Percentiles rank a stretch among this genome's conserved stretches.
Conservation (phyloP, 2,113 vertebrate genomes). For the Heterotilapia buettikoferi region DNA sequence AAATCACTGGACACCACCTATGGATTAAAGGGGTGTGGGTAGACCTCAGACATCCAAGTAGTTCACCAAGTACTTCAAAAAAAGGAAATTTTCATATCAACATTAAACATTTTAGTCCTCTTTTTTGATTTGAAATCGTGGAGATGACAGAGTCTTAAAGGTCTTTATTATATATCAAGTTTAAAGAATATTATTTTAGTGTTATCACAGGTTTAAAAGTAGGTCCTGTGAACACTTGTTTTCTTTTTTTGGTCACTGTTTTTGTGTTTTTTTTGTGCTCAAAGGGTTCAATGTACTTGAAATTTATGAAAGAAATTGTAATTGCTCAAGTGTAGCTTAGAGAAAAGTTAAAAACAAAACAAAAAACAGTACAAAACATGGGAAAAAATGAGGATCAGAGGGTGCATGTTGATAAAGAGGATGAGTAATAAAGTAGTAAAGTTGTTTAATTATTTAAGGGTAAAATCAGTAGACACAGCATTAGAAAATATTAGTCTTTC, state of each 20-base stretch:
- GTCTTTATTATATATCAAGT: background rate
- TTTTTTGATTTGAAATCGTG: background rate
- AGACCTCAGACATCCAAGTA: background rate
- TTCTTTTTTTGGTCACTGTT: background rate
- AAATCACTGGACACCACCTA: constrained; percentile 35
- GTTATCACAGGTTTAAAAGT: background rate
- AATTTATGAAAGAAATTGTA: background rate
- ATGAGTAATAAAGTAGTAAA: background rate
- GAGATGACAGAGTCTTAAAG: background rate
- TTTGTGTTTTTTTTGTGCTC: background rate
- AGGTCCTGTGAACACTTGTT: background rate
- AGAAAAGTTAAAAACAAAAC: accelerated
- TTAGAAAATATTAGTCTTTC: background rate
- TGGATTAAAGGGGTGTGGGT: constrained; percentile 10
- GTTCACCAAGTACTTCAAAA: background rate
- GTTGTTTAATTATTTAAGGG: background rate
- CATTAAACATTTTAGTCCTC: background rate
- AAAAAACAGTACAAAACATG: background rate
- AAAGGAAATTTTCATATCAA: background rate
- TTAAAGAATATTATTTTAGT: background rate
- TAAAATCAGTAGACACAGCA: background rate
- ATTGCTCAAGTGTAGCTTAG: background rate
- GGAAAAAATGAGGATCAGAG: background rate
- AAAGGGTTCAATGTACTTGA: background rate
- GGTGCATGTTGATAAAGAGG: background rate